Conservation (phyloP, 2,113 vertebrate genomes). For the Spea bombifrons region DNA sequence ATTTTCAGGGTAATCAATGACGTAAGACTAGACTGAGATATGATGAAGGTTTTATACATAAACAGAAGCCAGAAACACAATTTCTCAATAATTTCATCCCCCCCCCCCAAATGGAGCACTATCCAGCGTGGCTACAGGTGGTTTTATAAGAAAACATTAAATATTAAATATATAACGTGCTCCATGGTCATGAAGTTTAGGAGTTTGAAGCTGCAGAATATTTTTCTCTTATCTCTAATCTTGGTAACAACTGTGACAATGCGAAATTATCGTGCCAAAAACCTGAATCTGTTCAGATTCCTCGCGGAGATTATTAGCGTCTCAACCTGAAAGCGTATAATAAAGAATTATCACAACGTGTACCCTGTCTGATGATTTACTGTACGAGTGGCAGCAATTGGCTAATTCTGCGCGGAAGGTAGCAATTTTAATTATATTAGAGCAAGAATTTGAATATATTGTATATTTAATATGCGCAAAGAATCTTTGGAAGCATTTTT, state of each 20-base stretch:
- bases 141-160: no score
- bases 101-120: no score
- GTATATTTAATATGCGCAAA: constrained; percentile 15
- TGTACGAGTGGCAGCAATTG: constrained; percentile 25
- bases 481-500: background rate
- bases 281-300: constrained; percentile 25
- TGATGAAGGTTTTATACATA: no score
- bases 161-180: no score
- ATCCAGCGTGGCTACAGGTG: no score
- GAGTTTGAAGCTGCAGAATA: constrained; percentile 39
- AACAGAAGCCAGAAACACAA: no score
- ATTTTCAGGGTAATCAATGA: no score
- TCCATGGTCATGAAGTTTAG: constrained; percentile 23
- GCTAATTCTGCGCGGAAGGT: constrained; percentile 44
- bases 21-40: no score
- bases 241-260: constrained; percentile 46
- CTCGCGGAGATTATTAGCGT: constrained; percentile 60
- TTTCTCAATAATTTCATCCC: no score
- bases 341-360: constrained; percentile 53
- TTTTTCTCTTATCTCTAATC: constrained; percentile 35
- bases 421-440: background rate
- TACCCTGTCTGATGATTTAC: constrained; percentile 52
- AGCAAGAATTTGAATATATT: constrained; percentile 29
- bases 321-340: constrained; percentile 66
- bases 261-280: constrained; percentile 52